Conservation (phyloP, 2,888 invertebrate species). For the Anagyrus pseudococci region DNA sequence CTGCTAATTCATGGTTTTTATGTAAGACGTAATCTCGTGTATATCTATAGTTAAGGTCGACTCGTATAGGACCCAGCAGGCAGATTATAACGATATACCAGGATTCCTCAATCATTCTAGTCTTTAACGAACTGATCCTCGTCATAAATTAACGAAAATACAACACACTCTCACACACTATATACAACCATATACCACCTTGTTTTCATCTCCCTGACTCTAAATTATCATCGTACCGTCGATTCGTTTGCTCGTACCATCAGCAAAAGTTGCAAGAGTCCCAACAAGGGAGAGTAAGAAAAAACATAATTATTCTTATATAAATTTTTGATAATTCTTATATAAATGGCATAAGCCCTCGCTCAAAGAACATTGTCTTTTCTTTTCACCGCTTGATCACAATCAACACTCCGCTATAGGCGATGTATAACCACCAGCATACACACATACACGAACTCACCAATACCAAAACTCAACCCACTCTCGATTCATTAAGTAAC, state of each 20-base stretch:
- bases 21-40: conserved; percentile 40
- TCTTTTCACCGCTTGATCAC: background rate
- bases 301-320: background rate
- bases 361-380: background rate
- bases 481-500: too few species aligned
- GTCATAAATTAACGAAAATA: conserved; percentile 34
- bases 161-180: background rate
- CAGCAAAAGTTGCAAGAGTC: background rate
- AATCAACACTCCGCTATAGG: too few species aligned
- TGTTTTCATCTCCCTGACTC: background rate
- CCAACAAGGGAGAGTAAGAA: background rate
- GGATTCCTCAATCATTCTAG: conserved; percentile 39
- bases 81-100: conserved; percentile 18
- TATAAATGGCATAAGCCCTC: background rate
- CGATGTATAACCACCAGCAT: too few species aligned
- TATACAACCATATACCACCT: background rate
- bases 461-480: too few species aligned
- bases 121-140: conserved; percentile 39
- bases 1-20: conserved; percentile 44
- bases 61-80: conserved; percentile 29
- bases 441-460: too few species aligned
- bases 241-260: too few species aligned
- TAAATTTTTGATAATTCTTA: background rate
- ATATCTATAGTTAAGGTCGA: conserved; percentile 33
- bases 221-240: too few species aligned